Conservation (phyloP, 2,888 invertebrate species). For the Pilophorus perplexus region DNA sequence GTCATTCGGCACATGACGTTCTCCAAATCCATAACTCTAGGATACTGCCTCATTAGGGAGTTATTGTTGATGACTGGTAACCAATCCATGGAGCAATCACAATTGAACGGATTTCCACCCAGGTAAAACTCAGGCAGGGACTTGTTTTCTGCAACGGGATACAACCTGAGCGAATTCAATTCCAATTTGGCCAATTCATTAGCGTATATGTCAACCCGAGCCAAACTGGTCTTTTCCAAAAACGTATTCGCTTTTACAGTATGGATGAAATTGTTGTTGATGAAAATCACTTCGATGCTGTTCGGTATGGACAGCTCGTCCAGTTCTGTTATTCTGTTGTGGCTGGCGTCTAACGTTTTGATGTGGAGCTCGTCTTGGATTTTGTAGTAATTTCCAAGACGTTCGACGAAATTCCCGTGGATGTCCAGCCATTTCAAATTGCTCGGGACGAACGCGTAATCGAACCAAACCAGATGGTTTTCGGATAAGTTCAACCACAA, state of each 20-base stretch:
- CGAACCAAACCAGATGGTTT: conserved; percentile 90
- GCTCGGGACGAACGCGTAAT: conserved; percentile 86
- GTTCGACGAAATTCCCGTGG: conserved; percentile 85
- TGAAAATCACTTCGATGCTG: conserved; percentile 81
- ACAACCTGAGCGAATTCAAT: conserved; percentile 73
- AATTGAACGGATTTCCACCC: conserved; percentile 89
- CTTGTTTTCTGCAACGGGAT: conserved; percentile 69
- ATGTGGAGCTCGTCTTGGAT: conserved; percentile 71
- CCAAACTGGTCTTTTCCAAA: conserved; percentile 77
- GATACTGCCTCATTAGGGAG: conserved; percentile 70
- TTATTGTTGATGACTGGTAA: conserved; percentile 83
- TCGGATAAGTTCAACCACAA: conserved; percentile 85
- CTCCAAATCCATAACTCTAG: conserved; percentile 82
- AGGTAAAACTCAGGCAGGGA: conserved; percentile 84
- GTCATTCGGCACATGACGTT: conserved; percentile 86
- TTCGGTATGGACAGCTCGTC: conserved; percentile 82
- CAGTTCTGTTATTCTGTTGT: conserved; percentile 81
- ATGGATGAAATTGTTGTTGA: conserved; percentile 83
- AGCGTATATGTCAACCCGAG: conserved; percentile 85
- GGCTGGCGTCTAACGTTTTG: conserved; percentile 83
- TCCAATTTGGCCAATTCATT: conserved; percentile 81
- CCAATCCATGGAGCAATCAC: conserved; percentile 96
- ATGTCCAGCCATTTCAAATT: conserved; percentile 88
- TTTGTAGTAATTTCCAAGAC: conserved; percentile 83
- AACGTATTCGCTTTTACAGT: conserved; percentile 82